A percentile compares a stretch with the other conserved stretches of the same genome.
phyloP scores from a whole-genome alignment of 2,113 vertebrate species.

The Sardina pilchardus region DNA sequence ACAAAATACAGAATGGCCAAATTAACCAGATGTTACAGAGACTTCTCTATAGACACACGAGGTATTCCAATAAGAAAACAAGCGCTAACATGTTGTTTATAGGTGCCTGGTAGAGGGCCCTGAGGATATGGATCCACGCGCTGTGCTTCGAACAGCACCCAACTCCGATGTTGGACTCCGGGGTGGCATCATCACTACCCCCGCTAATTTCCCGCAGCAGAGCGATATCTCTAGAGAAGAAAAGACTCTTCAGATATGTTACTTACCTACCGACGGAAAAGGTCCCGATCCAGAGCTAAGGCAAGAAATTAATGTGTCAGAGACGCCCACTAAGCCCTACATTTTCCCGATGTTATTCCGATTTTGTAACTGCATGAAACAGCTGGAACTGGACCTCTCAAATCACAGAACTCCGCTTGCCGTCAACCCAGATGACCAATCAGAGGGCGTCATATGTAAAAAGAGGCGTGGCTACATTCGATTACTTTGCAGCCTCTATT shows the following conservation, averaged over 20 bases:
- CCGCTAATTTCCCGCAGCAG: neutral
- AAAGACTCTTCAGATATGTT: neutral
- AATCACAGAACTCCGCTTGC: neutral
- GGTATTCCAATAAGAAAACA: neutral
- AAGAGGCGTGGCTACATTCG: neutral
- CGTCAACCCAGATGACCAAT: neutral
- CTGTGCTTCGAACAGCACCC: neutral
- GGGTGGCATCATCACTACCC: neutral
- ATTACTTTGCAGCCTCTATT: neutral
- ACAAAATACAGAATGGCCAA: neutral
- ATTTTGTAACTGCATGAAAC: neutral
- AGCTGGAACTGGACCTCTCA: neutral
- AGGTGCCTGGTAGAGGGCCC: neutral
- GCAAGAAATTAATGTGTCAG: neutral
- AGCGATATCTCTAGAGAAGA: neutral
- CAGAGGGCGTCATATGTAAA: neutral
- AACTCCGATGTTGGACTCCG: constrained; percentile 6
- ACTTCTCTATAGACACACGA: neutral
- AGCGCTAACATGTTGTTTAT: neutral
- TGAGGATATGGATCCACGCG: neutral
- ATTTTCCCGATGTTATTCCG: neutral
- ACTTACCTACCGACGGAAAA: neutral
- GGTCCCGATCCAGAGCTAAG: neutral
- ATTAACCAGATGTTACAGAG: neutral
- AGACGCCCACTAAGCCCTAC: neutral